Evolutionary conservation across 2,797 vertebrate genomes (phyloP).

Genomic region (Pogonophryne albipinna): DNA sequence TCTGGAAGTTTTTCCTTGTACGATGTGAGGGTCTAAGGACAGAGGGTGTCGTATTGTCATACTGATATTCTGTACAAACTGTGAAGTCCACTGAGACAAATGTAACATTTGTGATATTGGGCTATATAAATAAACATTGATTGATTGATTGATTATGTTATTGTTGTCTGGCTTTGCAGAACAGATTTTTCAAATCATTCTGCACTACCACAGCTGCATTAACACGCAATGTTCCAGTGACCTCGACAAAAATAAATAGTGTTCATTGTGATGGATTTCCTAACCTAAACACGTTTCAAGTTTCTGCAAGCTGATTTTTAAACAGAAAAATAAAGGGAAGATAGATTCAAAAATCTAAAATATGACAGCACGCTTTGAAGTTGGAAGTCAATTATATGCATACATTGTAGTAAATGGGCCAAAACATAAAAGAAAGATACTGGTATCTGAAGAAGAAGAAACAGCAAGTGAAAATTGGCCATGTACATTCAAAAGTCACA

Average conservation of each 20-base stretch:
- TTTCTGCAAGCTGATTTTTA: conserved; percentile 1
- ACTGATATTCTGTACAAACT: too few species aligned
- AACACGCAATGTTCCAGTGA: conserved; percentile 29
- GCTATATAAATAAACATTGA: too few species aligned
- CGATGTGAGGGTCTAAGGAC: too few species aligned
- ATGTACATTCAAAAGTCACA: background rate
- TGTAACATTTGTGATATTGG: too few species aligned
- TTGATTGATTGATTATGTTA: too few species aligned
- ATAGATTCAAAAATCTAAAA: conserved; percentile 1
- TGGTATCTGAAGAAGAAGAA: background rate
- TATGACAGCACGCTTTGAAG: background rate
- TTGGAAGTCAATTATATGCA: background rate
- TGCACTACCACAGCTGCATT: conserved; percentile 28
- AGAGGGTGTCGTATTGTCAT: too few species aligned
- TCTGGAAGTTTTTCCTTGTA: too few species aligned
- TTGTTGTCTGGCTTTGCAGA: conserved; percentile 32
- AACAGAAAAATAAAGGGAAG: background rate
- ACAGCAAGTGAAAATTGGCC: background rate
- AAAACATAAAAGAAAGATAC: background rate
- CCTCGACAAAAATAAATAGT: conserved; percentile 45
- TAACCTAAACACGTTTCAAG: conserved; percentile 34
- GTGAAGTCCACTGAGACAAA: too few species aligned
- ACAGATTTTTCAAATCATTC: conserved; percentile 42
- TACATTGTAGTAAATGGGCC: conserved; percentile 2
- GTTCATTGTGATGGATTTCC: conserved; percentile 43